A percentile compares a stretch with the other conserved stretches of the same genome.
phyloP scores from a whole-genome alignment of 1,140 invertebrate species.

The Bombus breviceps region DNA sequence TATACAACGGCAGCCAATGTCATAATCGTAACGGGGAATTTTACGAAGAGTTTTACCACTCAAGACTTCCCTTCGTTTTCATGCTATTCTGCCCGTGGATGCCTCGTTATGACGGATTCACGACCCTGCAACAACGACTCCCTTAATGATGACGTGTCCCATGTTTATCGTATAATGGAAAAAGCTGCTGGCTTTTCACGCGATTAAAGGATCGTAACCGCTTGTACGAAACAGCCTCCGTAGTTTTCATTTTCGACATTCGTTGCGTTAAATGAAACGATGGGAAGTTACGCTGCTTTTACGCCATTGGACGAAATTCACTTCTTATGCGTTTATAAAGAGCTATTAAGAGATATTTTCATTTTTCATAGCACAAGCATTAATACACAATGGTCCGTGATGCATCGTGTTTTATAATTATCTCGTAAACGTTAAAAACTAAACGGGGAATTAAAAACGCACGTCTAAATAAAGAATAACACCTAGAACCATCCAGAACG shows the following conservation, averaged over 20 bases:
- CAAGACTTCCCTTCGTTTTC: slow-evolving; percentile 37
- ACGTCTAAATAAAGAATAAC: background rate
- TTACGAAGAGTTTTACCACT: slow-evolving; percentile 65
- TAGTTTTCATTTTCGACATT: background rate
- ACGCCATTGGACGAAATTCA: background rate
- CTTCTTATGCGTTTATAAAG: slow-evolving; percentile 8
- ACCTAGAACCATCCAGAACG: background rate
- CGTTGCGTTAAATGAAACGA: too few relatives aligned
- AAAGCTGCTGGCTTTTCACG: slow-evolving; percentile 49
- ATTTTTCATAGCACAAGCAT: background rate
- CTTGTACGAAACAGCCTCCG: background rate
- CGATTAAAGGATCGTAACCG: slow-evolving; percentile 50
- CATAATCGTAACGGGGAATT: slow-evolving; percentile 78
- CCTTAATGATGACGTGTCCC: slow-evolving; percentile 58
- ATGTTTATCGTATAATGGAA: slow-evolving; percentile 72
- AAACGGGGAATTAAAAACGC: background rate
- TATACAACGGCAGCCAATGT: slow-evolving; percentile 70
- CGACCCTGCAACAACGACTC: slow-evolving; percentile 39
- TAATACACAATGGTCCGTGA: background rate
- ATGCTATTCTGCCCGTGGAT: background rate
- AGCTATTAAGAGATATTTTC: background rate
- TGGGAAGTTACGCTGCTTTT: background rate
- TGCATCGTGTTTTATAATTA: background rate
- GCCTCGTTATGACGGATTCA: slow-evolving; percentile 44
- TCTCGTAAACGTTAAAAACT: background rate